A percentile compares a stretch with the other conserved stretches of the same genome.
phyloP scores from a whole-genome alignment of 1,140 invertebrate genomes.

The Trichonephila clavata region DNA sequence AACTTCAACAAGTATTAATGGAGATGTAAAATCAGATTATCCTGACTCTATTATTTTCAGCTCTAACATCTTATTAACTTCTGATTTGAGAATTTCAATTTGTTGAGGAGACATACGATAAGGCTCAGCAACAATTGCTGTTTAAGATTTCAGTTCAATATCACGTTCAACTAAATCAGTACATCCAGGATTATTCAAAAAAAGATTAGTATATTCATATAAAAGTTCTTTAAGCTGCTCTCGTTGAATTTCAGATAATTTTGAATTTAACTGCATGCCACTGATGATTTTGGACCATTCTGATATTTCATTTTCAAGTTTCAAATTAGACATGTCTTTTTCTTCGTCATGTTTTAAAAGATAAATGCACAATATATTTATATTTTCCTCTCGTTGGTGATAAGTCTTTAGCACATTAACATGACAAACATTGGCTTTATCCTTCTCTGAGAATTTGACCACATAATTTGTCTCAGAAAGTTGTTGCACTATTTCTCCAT shows the following conservation, averaged over 20 bases:
- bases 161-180: conserved; percentile 1
- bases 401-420: too few relatives aligned
- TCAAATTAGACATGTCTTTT: background rate
- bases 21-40: conserved; percentile 44
- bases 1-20: conserved; percentile 50
- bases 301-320: background rate
- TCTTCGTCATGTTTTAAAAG: too few relatives aligned
- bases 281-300: background rate
- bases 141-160: background rate
- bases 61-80: conserved; percentile 45
- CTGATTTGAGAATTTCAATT: conserved; percentile 44
- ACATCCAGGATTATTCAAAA: conserved; percentile 43
- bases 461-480: too few relatives aligned
- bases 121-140: background rate
- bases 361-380: too few relatives aligned
- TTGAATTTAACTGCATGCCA: background rate
- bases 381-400: too few relatives aligned
- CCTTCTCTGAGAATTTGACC: too few relatives aligned
- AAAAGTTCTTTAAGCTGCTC: background rate
- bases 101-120: conserved; percentile 8
- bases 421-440: too few relatives aligned
- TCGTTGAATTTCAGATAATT: background rate
- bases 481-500: background rate
- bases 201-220: background rate
- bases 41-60: conserved; percentile 19